phyloP scores from a whole-genome alignment of 2,888 invertebrate species.

The Philhelius pedissequus region DNA sequence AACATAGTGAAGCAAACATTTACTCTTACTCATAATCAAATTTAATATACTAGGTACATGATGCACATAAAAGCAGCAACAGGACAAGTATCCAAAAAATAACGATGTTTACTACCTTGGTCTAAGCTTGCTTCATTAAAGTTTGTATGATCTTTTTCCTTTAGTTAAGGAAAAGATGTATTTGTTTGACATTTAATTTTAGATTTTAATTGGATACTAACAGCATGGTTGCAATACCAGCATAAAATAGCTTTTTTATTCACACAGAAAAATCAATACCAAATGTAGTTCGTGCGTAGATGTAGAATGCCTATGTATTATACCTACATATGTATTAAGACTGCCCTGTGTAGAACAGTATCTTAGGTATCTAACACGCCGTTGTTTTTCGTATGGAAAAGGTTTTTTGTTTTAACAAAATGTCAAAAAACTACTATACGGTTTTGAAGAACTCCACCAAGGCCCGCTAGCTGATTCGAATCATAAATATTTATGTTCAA shows the following conservation, averaged over 20 bases:
- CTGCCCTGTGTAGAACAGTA: not conserved
- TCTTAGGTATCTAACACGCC: too few species aligned
- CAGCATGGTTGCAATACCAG: slow-evolving; percentile 73
- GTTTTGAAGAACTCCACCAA: too few species aligned
- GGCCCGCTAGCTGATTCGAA: too few species aligned
- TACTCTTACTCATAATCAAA: not conserved
- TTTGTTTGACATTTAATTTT: slow-evolving; percentile 78
- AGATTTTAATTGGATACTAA: slow-evolving; percentile 79
- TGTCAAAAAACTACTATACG: too few species aligned
- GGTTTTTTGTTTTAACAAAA: too few species aligned
- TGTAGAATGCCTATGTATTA: not conserved
- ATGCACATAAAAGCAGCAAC: not conserved
- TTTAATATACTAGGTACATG: not conserved
- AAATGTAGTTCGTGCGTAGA: not conserved
- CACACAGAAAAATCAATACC: not conserved
- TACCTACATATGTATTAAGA: not conserved
- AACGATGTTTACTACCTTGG: not conserved
- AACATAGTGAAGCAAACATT: not conserved
- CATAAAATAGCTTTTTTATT: not conserved
- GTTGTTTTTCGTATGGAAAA: too few species aligned
- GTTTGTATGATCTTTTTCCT: slow-evolving; percentile 40
- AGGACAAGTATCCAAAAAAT: not conserved
- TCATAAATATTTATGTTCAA: too few species aligned
- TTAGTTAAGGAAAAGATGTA: slow-evolving; percentile 7
- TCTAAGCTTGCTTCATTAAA: slow-evolving; percentile 35